Percentiles rank a stretch among this genome's conserved stretches.
Evolutionary conservation across 2,797 vertebrate genomes (phyloP).

Genomic region (Pangasius djambal): DNA sequence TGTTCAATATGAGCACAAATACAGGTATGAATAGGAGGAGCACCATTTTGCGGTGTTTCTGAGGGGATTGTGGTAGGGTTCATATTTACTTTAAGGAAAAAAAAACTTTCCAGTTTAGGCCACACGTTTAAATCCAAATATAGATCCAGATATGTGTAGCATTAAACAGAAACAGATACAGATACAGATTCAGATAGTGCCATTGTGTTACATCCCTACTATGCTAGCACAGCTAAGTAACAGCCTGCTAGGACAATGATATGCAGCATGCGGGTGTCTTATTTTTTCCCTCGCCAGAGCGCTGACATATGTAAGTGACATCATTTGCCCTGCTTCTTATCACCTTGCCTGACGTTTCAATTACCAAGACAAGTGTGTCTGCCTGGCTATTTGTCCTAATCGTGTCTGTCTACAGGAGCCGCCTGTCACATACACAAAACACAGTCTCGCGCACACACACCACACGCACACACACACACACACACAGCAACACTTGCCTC

Average conservation of each 20-base stretch:
- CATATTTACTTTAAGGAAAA: neutral
- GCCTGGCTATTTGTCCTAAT: slow-evolving; percentile 55
- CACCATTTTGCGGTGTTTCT: neutral
- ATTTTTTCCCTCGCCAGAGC: slow-evolving; percentile 51
- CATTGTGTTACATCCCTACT: neutral
- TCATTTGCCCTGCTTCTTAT: slow-evolving; percentile 67
- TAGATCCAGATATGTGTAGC: neutral
- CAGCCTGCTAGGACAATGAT: neutral
- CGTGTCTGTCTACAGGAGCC: slow-evolving; percentile 33
- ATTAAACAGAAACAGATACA: neutral
- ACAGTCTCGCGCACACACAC: neutral
- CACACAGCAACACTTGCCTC: slow-evolving; percentile 27
- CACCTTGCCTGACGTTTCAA: slow-evolving; percentile 69
- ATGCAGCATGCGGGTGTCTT: slow-evolving; percentile 21
- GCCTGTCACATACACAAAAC: slow-evolving; percentile 28
- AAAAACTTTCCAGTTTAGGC: neutral
- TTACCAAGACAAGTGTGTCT: slow-evolving; percentile 68
- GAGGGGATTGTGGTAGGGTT: neutral
- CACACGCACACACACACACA: slow-evolving; percentile 29
- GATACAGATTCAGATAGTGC: neutral
- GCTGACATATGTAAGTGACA: slow-evolving; percentile 65
- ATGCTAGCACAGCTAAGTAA: neutral
- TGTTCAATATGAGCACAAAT: neutral
- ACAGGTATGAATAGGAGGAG: neutral
- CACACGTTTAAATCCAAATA: neutral